phyloP scores from a whole-genome alignment of 2,888 invertebrate species.

The Tetranychus truncatus region DNA sequence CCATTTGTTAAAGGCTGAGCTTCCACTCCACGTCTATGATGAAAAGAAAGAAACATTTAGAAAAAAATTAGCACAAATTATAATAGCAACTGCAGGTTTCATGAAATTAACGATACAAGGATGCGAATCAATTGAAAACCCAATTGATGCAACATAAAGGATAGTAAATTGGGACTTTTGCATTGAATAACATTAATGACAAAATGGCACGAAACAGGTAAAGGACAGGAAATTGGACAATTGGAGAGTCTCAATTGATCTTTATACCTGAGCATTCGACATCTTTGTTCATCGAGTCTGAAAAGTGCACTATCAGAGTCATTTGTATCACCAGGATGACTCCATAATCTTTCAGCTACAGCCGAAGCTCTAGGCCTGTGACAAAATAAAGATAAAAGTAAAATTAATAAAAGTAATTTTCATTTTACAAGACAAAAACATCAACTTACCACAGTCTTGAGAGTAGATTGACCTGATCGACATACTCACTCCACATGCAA shows the following conservation, averaged over 20 bases:
- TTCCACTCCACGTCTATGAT: conserved; percentile 28
- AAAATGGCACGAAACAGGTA: too few relatives aligned
- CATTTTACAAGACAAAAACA: not conserved
- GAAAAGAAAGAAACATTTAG: not conserved
- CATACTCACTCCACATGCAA: conserved; percentile 76
- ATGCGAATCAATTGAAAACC: too few relatives aligned
- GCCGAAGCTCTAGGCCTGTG: conserved; percentile 54
- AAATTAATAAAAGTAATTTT: not conserved
- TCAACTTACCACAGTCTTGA: conserved; percentile 2
- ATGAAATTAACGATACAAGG: too few relatives aligned
- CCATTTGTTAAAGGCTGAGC: conserved; percentile 30
- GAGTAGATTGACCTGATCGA: conserved; percentile 38
- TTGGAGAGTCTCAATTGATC: not conserved
- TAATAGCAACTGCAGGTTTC: too few relatives aligned
- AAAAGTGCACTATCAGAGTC: conserved; percentile 35
- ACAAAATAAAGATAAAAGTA: not conserved
- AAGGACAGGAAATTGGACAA: too few relatives aligned
- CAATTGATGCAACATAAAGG: too few relatives aligned
- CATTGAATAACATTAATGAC: too few relatives aligned
- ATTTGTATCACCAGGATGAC: conserved; percentile 28
- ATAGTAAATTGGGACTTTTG: too few relatives aligned
- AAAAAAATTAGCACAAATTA: not conserved
- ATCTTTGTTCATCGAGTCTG: conserved; percentile 38
- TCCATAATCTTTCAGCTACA: conserved; percentile 69
- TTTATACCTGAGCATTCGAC: conserved; percentile 42